A percentile compares a stretch with the other conserved stretches of the same genome.
phyloP scores from a whole-genome alignment of 2,113 vertebrate genomes.

The Anseranas semipalmata region DNA sequence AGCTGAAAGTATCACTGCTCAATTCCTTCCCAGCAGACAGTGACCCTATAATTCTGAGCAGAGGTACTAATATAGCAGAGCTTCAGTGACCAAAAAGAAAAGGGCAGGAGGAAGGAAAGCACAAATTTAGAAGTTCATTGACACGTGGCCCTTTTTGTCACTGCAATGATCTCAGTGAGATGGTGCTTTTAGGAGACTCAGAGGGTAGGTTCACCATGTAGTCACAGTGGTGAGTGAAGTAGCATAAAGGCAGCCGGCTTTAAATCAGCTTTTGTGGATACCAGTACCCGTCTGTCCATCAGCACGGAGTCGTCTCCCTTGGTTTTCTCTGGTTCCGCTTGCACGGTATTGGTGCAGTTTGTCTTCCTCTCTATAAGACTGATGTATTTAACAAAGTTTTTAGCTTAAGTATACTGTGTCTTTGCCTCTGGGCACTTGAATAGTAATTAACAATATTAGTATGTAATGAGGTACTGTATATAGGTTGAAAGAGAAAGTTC shows the following conservation, averaged over 20 bases:
- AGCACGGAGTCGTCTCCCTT: not conserved
- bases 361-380: not conserved
- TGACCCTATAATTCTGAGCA: not conserved
- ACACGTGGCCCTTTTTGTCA: not conserved
- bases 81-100: not conserved
- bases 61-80: not conserved
- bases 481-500: not conserved
- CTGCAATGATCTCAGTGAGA: not conserved
- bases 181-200: not conserved
- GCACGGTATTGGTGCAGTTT: not conserved
- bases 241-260: accelerated
- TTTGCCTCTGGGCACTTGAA: constrained; percentile 36
- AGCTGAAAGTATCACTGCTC: not conserved
- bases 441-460: constrained; percentile 18
- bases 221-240: not conserved
- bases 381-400: not conserved
- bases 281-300: not conserved
- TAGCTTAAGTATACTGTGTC: not conserved
- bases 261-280: not conserved
- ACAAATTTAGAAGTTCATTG: constrained; percentile 14
- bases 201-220: not conserved
- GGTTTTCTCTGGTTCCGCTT: not conserved
- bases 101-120: not conserved
- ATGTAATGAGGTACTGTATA: constrained; percentile 4
- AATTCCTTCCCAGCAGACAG: not conserved